Evolutionary conservation across 2,888 invertebrate species (phyloP), one percentile per base, ranked within the genome.

Genomic region (Caenorhabditis uteleia): DNA sequence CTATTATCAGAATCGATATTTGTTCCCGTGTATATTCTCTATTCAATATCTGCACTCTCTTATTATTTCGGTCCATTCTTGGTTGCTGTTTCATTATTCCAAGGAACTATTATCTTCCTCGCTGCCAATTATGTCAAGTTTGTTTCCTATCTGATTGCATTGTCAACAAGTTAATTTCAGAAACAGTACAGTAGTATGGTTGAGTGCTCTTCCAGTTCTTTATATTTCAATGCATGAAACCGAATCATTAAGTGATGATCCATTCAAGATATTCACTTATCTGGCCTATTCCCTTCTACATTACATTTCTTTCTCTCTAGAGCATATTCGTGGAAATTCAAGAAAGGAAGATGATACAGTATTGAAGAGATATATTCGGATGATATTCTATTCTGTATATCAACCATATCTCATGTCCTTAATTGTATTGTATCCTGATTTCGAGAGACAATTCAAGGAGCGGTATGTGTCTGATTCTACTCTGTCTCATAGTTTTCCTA

Each of bases 311-410:
- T 85, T 83, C 68, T 70, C 68, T 38, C 45, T 82, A 40, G 82
- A 83, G 29, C 49, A 78, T 75, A 44, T 68, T 14, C 23, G 55
- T 14, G 74, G 69, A 16, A 48, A 55, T 20, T 47, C 47, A 2
- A 44, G 72, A 34, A 57, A 57, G 21, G 67, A 64, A 43, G 77
- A 78, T 57, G 62, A 65, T 27, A 69, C 68, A 1, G 20, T 53
- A 3, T 3, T 39, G 8, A 62, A 75, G 34, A 38, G 70, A 40
- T 62, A 61, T 34, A 73, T 47, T 74, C 82, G 77, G 40, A 83
- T 84, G 78, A 56, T 85, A 34, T 78, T 77, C 68, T 86, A 84
- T 69, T 74, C 83, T 3, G 85, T 84, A 69, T 86, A 86, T 65
- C 79, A 80, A 31, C 85, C 86, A 8, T 82, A 84, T 50, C 79